These are phyloP conservation scores for Thera britannica DNA, from an alignment of 2,888 invertebrate genomes.

Conservation along the genomic window DNA sequence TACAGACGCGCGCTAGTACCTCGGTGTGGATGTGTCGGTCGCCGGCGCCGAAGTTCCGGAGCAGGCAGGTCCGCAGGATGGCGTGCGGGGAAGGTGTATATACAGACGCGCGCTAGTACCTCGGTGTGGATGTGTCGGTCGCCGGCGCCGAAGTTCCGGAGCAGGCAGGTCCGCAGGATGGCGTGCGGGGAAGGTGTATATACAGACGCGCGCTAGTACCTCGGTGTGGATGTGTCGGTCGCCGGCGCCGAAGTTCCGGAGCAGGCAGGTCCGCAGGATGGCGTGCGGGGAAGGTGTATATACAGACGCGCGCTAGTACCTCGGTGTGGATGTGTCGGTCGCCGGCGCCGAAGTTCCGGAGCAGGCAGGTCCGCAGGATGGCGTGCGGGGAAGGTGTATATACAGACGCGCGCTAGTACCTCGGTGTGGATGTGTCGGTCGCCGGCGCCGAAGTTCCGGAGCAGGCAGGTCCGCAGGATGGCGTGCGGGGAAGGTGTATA, in stretches of 20 bases:
- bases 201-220: too few relatives aligned
- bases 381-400: constrained; percentile 93
- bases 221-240: constrained; percentile 90
- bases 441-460: constrained; percentile 95
- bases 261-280: constrained; percentile 95
- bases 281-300: constrained; percentile 93
- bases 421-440: constrained; percentile 90
- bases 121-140: constrained; percentile 81
- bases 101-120: too few relatives aligned
- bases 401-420: too few relatives aligned
- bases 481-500: constrained; percentile 93
- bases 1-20: too few relatives aligned
- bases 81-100: too few relatives aligned
- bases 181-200: constrained; percentile 93
- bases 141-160: constrained; percentile 95
- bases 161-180: constrained; percentile 95
- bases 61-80: too few relatives aligned
- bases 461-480: constrained; percentile 95
- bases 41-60: too few relatives aligned
- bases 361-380: constrained; percentile 95
- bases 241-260: constrained; percentile 95
- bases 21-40: too few relatives aligned
- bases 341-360: constrained; percentile 95
- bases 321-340: constrained; percentile 90
- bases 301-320: too few relatives aligned